These are phyloP conservation scores for Nomia melanderi DNA, from an alignment of 1,140 invertebrate genomes.

Conservation along the genomic window DNA sequence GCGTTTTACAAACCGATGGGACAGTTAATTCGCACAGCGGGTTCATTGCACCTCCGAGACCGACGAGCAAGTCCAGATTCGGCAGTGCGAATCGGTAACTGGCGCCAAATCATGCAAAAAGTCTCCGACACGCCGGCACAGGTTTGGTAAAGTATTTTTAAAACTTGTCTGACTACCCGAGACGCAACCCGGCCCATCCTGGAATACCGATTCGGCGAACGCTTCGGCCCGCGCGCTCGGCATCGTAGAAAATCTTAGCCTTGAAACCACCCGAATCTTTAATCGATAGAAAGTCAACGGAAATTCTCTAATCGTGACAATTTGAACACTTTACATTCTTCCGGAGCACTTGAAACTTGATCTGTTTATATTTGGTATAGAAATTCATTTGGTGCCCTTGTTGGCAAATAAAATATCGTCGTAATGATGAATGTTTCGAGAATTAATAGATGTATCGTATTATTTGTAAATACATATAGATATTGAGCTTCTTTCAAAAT, in stretches of 20 bases:
- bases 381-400: too few relatives aligned
- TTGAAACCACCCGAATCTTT: neutral
- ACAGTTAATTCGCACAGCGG: neutral
- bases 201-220: slow-evolving; percentile 34
- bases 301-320: too few relatives aligned
- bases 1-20: neutral
- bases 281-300: neutral
- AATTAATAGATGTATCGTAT: too few relatives aligned
- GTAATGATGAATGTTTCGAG: too few relatives aligned
- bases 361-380: too few relatives aligned
- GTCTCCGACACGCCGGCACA: slow-evolving; percentile 43
- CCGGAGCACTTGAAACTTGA: too few relatives aligned
- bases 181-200: slow-evolving; percentile 39
- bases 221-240: neutral
- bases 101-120: slow-evolving; percentile 67
- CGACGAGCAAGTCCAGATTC: slow-evolving; percentile 26
- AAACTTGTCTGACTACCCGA: slow-evolving; percentile 60
- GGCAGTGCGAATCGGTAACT: slow-evolving; percentile 47
- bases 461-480: too few relatives aligned
- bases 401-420: too few relatives aligned
- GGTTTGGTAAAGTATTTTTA: slow-evolving; percentile 67
- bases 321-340: too few relatives aligned
- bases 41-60: slow-evolving; percentile 31
- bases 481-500: too few relatives aligned
- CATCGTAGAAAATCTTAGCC: slow-evolving; percentile 18